phyloP scores from a whole-genome alignment of 2,888 invertebrate genomes.

The Phragmatobia fuliginosa region DNA sequence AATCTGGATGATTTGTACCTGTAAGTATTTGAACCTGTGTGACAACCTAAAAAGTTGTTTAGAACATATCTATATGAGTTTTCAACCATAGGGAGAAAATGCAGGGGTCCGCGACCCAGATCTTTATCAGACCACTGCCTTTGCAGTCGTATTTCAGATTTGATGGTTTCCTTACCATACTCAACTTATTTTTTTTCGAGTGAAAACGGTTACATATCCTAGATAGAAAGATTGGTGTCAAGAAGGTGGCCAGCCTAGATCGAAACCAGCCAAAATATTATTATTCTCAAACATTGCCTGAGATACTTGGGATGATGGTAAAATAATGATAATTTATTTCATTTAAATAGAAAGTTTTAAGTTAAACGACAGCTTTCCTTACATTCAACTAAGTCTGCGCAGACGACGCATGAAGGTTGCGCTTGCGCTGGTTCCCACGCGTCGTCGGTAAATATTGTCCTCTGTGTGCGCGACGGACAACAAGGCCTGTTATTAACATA shows the following conservation, averaged over 20 bases:
- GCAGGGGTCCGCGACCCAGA: too few relatives aligned
- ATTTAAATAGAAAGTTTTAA: not conserved
- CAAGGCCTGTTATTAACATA: slow-evolving; percentile 50
- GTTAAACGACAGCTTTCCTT: slow-evolving; percentile 7
- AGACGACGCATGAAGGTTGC: slow-evolving; percentile 38
- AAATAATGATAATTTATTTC: not conserved
- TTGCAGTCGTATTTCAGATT: too few relatives aligned
- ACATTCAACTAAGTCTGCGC: not conserved
- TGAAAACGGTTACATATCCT: too few relatives aligned
- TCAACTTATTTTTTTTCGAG: too few relatives aligned
- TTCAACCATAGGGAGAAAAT: too few relatives aligned
- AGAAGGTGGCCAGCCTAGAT: not conserved
- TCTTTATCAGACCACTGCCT: too few relatives aligned
- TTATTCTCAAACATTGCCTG: too few relatives aligned
- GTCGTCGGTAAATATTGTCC: slow-evolving; percentile 52
- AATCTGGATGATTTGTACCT: too few relatives aligned
- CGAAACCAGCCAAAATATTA: too few relatives aligned
- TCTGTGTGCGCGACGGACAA: slow-evolving; percentile 44
- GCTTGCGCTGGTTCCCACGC: slow-evolving; percentile 46
- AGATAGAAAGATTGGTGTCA: too few relatives aligned
- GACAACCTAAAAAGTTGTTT: not conserved
- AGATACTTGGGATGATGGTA: not conserved
- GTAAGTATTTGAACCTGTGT: too few relatives aligned
- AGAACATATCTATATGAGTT: not conserved
- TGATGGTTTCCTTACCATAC: too few relatives aligned